A percentile compares a stretch with the other conserved stretches of the same genome.
Conservation (phyloP, 2,113 vertebrate species). For the Merops nubicus region DNA sequence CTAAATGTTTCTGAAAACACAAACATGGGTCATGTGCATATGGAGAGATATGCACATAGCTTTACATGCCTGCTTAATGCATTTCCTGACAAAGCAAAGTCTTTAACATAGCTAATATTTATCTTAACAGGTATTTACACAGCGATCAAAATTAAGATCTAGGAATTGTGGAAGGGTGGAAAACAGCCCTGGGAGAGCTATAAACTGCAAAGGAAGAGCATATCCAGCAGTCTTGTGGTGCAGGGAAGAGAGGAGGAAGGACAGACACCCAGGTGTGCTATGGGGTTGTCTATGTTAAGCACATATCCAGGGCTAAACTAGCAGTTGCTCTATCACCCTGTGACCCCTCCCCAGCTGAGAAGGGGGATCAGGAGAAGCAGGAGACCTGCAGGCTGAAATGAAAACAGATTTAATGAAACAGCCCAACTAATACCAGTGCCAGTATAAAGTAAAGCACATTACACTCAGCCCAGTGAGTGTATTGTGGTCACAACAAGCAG, state of each 20-base stretch:
- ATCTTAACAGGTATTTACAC: not conserved
- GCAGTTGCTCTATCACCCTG: too few species aligned
- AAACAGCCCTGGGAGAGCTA: not conserved
- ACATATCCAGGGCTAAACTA: too few species aligned
- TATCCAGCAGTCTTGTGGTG: not conserved
- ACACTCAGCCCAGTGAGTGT: too few species aligned
- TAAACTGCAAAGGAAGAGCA: not conserved
- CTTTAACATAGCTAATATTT: not conserved
- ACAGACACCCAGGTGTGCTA: not conserved
- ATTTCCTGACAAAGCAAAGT: not conserved
- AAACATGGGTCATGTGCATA: not conserved
- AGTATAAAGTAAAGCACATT: too few species aligned
- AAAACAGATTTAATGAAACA: too few species aligned
- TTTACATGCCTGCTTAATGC: not conserved
- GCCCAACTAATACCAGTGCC: too few species aligned
- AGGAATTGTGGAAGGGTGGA: not conserved
- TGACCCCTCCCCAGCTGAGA: too few species aligned
- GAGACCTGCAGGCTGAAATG: too few species aligned
- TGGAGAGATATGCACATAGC: not conserved
- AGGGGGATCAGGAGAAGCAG: too few species aligned
- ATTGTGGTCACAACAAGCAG: too few species aligned
- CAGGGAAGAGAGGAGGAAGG: not conserved
- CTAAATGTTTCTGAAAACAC: not conserved
- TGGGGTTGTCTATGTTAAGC: too few species aligned
- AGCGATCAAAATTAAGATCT: not conserved